Evolutionary conservation across 2,797 vertebrate genomes (phyloP).

Genomic region (Crenichthys baileyi): DNA sequence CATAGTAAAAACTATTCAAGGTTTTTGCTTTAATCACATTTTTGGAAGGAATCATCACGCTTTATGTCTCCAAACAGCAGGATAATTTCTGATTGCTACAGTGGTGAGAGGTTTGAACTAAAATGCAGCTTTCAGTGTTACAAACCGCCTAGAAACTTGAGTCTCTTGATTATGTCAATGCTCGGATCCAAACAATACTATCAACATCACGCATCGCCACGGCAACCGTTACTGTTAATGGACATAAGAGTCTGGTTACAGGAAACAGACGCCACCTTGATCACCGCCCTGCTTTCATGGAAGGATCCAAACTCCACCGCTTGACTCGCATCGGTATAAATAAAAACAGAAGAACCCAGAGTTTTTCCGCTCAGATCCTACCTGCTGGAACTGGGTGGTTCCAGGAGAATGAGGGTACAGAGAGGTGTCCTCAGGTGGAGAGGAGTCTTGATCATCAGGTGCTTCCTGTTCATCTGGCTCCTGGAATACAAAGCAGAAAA

Average conservation of each 20-base stretch:
- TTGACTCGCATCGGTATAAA: not conserved
- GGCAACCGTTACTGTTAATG: constrained; percentile 9
- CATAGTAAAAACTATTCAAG: not conserved
- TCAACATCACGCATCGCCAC: not conserved
- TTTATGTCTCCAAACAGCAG: not conserved
- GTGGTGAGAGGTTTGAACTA: not conserved
- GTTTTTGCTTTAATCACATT: not conserved
- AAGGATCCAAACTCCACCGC: not conserved
- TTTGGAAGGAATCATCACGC: not conserved
- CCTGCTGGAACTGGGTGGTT: constrained; percentile 95
- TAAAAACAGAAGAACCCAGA: not conserved
- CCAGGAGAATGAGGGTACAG: constrained; percentile 97
- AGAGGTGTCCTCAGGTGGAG: constrained; percentile 97
- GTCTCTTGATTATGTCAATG: not conserved
- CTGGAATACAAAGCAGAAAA: constrained; percentile 74
- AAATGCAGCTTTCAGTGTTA: not conserved
- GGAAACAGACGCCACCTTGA: not conserved
- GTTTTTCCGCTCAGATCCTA: constrained; percentile 55
- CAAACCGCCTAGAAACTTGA: constrained; percentile 5
- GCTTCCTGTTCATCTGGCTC: constrained; percentile 98
- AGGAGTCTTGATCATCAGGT: constrained; percentile 97
- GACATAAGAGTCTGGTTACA: not conserved
- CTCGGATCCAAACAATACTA: not conserved
- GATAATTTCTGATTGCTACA: not conserved
- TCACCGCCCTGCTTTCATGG: not conserved